Evolutionary conservation across 1,140 invertebrate species (phyloP).

Genomic region (Drosophila eugracilis): DNA sequence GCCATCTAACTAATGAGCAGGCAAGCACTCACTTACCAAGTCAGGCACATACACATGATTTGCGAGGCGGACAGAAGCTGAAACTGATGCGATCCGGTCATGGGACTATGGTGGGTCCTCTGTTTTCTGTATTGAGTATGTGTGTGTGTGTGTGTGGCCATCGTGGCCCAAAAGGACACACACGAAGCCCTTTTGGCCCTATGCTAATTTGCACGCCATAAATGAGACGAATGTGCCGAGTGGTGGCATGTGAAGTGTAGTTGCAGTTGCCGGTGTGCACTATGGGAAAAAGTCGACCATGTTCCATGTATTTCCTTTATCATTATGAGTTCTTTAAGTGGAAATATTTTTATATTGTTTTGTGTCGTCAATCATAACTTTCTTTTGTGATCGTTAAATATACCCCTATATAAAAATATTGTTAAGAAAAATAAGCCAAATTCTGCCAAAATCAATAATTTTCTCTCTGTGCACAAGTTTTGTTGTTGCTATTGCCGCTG

Average conservation of each 20-base stretch:
- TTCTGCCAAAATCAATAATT: background rate
- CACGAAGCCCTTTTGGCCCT: slow-evolving; percentile 67
- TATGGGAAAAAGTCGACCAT: background rate
- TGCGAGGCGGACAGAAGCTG: slow-evolving; percentile 26
- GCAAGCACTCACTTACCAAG: slow-evolving; percentile 50
- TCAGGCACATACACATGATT: slow-evolving; percentile 18
- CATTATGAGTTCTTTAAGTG: background rate
- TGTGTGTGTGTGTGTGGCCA: slow-evolving; percentile 36
- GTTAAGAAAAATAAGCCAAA: too few species aligned
- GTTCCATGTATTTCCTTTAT: background rate
- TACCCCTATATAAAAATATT: too few species aligned
- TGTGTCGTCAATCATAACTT: too few species aligned
- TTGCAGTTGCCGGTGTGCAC: slow-evolving; percentile 27
- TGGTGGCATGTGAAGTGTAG: slow-evolving; percentile 45
- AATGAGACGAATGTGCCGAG: slow-evolving; percentile 81
- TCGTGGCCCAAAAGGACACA: slow-evolving; percentile 61
- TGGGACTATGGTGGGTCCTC: background rate
- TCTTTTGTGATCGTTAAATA: too few species aligned
- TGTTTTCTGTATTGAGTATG: background rate
- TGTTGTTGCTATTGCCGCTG: slow-evolving; percentile 22
- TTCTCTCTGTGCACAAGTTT: background rate
- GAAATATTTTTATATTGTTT: too few species aligned
- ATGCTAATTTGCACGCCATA: slow-evolving; percentile 83
- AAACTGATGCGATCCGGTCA: slow-evolving; percentile 40
- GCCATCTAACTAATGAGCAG: slow-evolving; percentile 61